Conservation (phyloP, 2,888 invertebrate species). For the Tryphoninae sp. region DNA sequence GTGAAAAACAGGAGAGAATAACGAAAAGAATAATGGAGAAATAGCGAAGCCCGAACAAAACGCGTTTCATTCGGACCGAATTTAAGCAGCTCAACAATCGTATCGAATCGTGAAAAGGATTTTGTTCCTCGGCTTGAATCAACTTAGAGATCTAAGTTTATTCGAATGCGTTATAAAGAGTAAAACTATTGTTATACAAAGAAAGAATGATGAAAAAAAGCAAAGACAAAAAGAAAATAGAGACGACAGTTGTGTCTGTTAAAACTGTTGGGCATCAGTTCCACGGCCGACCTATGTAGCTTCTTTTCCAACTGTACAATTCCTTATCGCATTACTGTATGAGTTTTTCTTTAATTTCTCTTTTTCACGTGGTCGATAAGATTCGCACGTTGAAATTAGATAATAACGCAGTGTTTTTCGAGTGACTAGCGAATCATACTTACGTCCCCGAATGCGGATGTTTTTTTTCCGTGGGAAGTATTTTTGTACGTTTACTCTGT, state of each 20-base stretch:
- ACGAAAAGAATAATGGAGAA: slow-evolving; percentile 24
- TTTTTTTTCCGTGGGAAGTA: slow-evolving; percentile 73
- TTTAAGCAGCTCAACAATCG: slow-evolving; percentile 37
- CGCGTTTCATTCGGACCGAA: slow-evolving; percentile 32
- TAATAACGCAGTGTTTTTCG: slow-evolving; percentile 64
- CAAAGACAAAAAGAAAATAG: slow-evolving; percentile 29
- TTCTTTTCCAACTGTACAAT: slow-evolving; percentile 36
- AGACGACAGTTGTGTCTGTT: slow-evolving; percentile 55
- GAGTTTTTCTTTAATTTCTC: not conserved
- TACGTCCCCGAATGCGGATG: slow-evolving; percentile 55
- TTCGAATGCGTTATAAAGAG: slow-evolving; percentile 17
- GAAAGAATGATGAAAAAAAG: slow-evolving; percentile 14
- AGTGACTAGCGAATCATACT: slow-evolving; percentile 69
- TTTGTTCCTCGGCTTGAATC: slow-evolving; percentile 6
- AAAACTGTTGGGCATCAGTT: slow-evolving; percentile 56
- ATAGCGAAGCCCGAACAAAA: not conserved
- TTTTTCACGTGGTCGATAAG: slow-evolving; percentile 2
- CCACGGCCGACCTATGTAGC: slow-evolving; percentile 54
- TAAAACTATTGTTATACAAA: slow-evolving; percentile 47
- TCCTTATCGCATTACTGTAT: slow-evolving; percentile 30
- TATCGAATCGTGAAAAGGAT: slow-evolving; percentile 27
- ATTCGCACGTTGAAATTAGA: slow-evolving; percentile 23
- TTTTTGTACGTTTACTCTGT: slow-evolving; percentile 79
- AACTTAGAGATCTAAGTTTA: slow-evolving; percentile 15
- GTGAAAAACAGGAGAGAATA: slow-evolving; percentile 24